Evolutionary conservation across 2,797 vertebrate species (phyloP).

Genomic region (Sebastes steindachneri): DNA sequence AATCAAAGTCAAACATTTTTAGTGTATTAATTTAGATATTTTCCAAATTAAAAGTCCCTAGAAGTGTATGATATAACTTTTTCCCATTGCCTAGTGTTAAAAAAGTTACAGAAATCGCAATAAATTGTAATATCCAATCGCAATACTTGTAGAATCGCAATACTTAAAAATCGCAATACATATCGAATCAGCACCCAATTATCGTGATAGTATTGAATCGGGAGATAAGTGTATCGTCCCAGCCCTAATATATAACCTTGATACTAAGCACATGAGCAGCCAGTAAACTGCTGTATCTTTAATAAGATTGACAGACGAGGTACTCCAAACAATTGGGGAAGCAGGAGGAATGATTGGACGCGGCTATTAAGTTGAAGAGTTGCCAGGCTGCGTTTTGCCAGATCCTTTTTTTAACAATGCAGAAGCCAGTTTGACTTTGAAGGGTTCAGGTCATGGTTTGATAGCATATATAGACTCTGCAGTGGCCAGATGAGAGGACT

Average conservation of each 20-base stretch:
- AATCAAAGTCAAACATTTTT: too few species aligned
- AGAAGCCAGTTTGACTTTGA: constrained; percentile 65
- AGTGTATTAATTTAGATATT: too few species aligned
- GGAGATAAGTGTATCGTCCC: too few species aligned
- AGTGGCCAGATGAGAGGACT: constrained; percentile 62
- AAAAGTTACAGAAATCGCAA: too few species aligned
- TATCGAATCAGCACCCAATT: too few species aligned
- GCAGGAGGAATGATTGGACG: constrained; percentile 29
- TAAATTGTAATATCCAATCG: too few species aligned
- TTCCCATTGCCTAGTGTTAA: too few species aligned
- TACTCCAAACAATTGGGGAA: constrained; percentile 26
- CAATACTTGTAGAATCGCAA: too few species aligned
- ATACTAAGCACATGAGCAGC: constrained; percentile 6
- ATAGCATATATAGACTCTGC: constrained; percentile 36
- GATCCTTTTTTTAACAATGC: constrained; percentile 31
- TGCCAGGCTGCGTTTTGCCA: constrained; percentile 27
- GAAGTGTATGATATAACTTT: too few species aligned
- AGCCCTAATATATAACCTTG: neutral
- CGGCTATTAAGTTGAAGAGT: constrained; percentile 35
- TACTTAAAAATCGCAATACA: too few species aligned
- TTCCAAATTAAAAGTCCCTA: too few species aligned
- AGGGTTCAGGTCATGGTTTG: constrained; percentile 63
- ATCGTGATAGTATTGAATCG: too few species aligned
- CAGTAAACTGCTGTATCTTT: constrained; percentile 4
- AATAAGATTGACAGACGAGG: constrained; percentile 36